Base-by-base conservation (phyloP, 2,113 vertebrate species). In the Triplophysa rosa region DNA sequence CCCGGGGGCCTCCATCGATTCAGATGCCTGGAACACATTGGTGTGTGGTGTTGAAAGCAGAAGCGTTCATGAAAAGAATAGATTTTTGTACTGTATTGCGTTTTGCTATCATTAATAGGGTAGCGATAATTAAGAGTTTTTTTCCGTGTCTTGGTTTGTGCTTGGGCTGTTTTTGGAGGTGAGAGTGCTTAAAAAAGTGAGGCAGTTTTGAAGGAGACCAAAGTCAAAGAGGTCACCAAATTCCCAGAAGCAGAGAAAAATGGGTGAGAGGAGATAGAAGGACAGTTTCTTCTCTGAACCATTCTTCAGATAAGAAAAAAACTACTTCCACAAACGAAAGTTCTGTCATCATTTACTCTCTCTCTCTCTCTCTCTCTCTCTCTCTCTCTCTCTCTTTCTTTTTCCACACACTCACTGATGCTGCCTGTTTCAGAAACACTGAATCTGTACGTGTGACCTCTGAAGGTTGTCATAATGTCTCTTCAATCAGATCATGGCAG, bases 1-100 rank as follows among this genome's bases (percentile, higher is more conserved):
- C 29, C 52, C n/a, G 8, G 70, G 45, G 73, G 11, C 61, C 45
- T 45, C 40, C 29, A 72, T 61, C 61, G 81, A 67, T 63, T 63
- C 33, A 19, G 26, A 63, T 61, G 59, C 52, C 47, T 21, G 23
- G 26, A n/a, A 66, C 23, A 21, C 37, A 77, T 77, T 23, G 77
- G 78, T 23, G 62, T 67, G 42, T 62, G 54, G 14, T 2, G 56
- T 26, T 47, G 37, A 62, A 42, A 37, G 45, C 49, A 67, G 52
- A 78, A 81, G 78, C 7, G 33, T 26, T 74, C 56, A 7, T 79
- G 40, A 40, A 68, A 75, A 58, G 10, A 23, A 65, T 56, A 33
- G 69, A 74, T 78, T 78, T 75, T 40, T 33, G 26, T 77, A 21
- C 47, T 67, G 4, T 33, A 26, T 52, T 71, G 2, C 21, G n/a